Evolutionary conservation across 92 coral and sea anemone species (phyloP).

Genomic region (Palythoa grandiflora): DNA sequence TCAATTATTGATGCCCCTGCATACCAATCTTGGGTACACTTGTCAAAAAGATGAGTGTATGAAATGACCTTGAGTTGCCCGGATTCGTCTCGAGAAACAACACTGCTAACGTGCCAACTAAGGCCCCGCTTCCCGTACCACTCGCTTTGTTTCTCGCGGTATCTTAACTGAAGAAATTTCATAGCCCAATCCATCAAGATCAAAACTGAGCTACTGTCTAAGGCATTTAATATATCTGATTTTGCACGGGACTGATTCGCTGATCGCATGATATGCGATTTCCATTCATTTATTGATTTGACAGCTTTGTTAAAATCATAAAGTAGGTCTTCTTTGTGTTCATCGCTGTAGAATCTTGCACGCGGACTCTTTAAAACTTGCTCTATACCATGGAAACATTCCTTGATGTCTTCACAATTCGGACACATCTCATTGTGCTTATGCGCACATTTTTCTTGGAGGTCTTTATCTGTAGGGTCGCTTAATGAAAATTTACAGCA

Average conservation of each 20-base stretch:
- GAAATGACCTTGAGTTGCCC: slow-evolving; percentile 13
- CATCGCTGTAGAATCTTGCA: slow-evolving; percentile 7
- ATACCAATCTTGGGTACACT: slow-evolving; percentile 17
- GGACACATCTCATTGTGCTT: neutral
- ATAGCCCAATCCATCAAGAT: slow-evolving; percentile 23
- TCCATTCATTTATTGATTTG: slow-evolving; percentile 4
- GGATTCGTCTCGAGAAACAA: slow-evolving; percentile 1
- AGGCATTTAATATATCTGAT: neutral
- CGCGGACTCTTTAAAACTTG: neutral
- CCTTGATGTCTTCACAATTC: slow-evolving; percentile 13
- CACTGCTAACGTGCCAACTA: slow-evolving; percentile 20
- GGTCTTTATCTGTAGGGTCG: slow-evolving; percentile 33
- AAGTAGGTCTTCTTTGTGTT: slow-evolving; percentile 16
- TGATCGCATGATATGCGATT: slow-evolving; percentile 18
- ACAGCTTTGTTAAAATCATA: slow-evolving; percentile 14
- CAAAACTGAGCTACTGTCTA: slow-evolving; percentile 14
- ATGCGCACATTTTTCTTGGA: slow-evolving; percentile 11
- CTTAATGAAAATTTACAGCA: slow-evolving; percentile 56
- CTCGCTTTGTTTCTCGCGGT: slow-evolving; percentile 1
- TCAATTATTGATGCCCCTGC: slow-evolving; percentile 11
- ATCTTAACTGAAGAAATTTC: slow-evolving; percentile 11
- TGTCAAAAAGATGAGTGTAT: slow-evolving; percentile 1
- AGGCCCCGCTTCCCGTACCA: slow-evolving; percentile 16
- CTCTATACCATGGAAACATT: slow-evolving; percentile 1
- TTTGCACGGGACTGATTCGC: slow-evolving; percentile 10